Percentiles rank a stretch among this genome's conserved stretches.
phyloP scores from a whole-genome alignment of 1,140 invertebrate genomes.

The Drosophila mauritiana region DNA sequence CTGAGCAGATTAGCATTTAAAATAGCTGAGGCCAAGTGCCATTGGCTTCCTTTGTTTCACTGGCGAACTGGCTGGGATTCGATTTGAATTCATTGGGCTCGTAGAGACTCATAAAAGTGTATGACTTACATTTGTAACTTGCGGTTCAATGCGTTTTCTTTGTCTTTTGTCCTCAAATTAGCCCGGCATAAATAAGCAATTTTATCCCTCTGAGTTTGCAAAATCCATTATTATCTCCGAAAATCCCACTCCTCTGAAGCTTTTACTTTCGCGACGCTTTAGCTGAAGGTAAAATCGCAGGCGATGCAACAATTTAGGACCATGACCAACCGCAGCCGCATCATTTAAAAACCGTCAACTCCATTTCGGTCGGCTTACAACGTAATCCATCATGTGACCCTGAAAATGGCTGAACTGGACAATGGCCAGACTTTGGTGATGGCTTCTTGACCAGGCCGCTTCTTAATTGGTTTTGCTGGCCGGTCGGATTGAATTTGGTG shows the following conservation, averaged over 20 bases:
- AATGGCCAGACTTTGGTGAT: slow-evolving; percentile 28
- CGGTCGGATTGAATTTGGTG: slow-evolving; percentile 41
- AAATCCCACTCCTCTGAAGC: slow-evolving; percentile 38
- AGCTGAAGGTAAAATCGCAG: slow-evolving; percentile 22
- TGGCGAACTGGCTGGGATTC: slow-evolving; percentile 44
- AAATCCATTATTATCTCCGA: background rate
- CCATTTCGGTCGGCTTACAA: slow-evolving; percentile 61
- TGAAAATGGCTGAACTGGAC: slow-evolving; percentile 17
- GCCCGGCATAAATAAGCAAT: slow-evolving; percentile 18
- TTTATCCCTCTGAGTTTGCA: slow-evolving; percentile 16
- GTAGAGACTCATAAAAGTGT: slow-evolving; percentile 18
- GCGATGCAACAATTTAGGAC: slow-evolving; percentile 48
- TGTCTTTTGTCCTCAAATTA: slow-evolving; percentile 41
- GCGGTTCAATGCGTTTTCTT: slow-evolving; percentile 51
- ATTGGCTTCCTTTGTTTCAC: slow-evolving; percentile 22
- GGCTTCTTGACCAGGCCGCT: slow-evolving; percentile 15
- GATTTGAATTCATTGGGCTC: slow-evolving; percentile 52
- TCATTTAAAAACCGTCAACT: slow-evolving; percentile 50
- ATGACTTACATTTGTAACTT: slow-evolving; percentile 55
- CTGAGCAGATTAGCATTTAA: slow-evolving; percentile 69
- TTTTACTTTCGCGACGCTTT: slow-evolving; percentile 67
- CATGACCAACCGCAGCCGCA: slow-evolving; percentile 46
- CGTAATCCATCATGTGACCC: slow-evolving; percentile 72
- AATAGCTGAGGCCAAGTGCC: slow-evolving; percentile 54
- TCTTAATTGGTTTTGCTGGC: slow-evolving; percentile 38